Evolutionary conservation across 2,797 vertebrate genomes (phyloP), one percentile per base, ranked within the genome.

Genomic region (Microctenopoma lineatum): DNA sequence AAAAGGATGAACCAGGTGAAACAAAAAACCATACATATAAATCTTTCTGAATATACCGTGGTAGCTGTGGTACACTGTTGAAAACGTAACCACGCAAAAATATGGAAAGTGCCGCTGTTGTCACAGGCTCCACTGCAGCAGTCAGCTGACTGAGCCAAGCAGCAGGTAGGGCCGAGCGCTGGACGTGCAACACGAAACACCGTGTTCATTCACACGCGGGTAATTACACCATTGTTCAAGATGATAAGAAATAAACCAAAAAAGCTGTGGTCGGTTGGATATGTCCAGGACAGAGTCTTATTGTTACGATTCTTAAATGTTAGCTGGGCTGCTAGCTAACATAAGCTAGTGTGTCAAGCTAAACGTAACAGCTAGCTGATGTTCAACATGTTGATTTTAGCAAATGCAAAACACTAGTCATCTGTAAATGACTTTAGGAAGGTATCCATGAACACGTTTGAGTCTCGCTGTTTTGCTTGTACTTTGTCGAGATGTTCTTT

Each of bases 121-220:
- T 32, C 26, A 50, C 44, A 6, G 2, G 41, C 25, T 11, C 0
- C 7, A 5, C 1, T 3, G 57, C 8, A 13, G n/a, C 32, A 10
- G 77, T 89, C 90, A 90, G 86, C 87, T 90, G 90, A 85, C 75
- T 7, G 32, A 26, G 9, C n/a, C 29, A 62, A 80, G 66, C 73
- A 56, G 25, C 0, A 26, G 34, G 21, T 21, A 21, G 21, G 21
- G 21, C 21, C 21, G 4, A 36, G 38, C 41, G 2, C 34, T 18
- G 34, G 14, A 1, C 25, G 29, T 18, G 14, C 63, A 2, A 15
- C 41, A 67, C 66, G 70, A 68, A 75, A 44, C 59, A 46, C 29
- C 52, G 11, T 1, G 39, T 29, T 12, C 36, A 59, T 56, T 59
- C 83, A 75, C 21, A 42, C 36, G 3, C 70, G 75, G 84, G 89